Evolutionary conservation across 2,797 vertebrate genomes (phyloP), one percentile per base, ranked within the genome.

Genomic region (Nothura maculosa): DNA sequence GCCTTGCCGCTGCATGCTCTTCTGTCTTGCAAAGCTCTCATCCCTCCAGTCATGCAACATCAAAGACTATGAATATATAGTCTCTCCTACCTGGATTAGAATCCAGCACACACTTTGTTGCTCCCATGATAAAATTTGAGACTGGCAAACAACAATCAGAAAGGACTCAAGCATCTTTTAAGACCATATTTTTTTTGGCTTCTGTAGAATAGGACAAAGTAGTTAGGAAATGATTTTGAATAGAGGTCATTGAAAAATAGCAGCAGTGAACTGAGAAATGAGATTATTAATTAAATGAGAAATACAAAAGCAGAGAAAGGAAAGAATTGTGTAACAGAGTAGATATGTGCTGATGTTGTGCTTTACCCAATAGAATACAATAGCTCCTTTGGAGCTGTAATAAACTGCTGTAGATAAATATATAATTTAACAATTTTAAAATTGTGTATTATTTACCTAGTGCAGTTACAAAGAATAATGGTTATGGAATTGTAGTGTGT

Each of bases 271-370:
- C 6, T 13, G 70, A 94, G 67, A 85, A 87, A 87, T 92, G 10
- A 81, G 16, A 75, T 69, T 87, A 70, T 60, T 90, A 90, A 69
- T 88, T 60, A 78, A 92, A 64, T 7, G 9, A 95, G 43, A 87
- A 73, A 79, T 40, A 22, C 30, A 30, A 89, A 57, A 76, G 15
- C 12, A 68, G 32, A 64, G 57, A 58, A 24, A n/a, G 40, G 14
- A 69, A 81, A 79, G 4, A 58, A 10, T 32, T 78, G 16, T 68
- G 89, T 79, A 58, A 63, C 36, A 67, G 2, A 84, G 8, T 16
- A 72, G 5, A 7, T 48, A 77, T 17, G 17, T 72, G 76, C 12
- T 90, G 66, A 66, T 83, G 67, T 25, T 73, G 6, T 84, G 25
- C 13, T 70, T 91, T 85, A 79, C 42, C 32, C 66, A 45, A 24